A percentile compares a stretch with the other conserved stretches of the same genome.
Conservation (phyloP, 2,113 vertebrate species). For the Eubucco bourcierii region DNA sequence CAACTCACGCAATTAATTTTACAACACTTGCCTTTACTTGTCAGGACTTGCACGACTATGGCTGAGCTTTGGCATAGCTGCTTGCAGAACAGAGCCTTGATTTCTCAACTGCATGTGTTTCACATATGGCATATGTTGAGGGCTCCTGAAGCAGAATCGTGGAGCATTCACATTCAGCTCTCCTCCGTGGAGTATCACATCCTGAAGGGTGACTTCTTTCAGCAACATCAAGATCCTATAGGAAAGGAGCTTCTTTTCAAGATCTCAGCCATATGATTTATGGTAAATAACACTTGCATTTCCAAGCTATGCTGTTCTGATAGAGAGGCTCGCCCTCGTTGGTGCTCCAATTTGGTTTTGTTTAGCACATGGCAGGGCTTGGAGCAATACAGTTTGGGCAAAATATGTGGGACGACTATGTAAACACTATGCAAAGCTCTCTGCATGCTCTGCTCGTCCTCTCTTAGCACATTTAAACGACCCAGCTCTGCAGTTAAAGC, state of each 20-base stretch:
- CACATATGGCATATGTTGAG: not conserved
- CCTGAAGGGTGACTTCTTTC: not conserved
- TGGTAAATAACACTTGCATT: slow-evolving; percentile 23
- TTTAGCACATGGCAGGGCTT: not conserved
- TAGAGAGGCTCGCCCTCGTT: not conserved
- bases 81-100: not conserved
- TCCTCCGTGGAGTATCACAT: not conserved
- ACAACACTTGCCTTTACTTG: not conserved
- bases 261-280: not conserved
- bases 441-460: not conserved
- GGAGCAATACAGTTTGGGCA: not conserved
- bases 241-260: not conserved
- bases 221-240: not conserved
- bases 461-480: not conserved
- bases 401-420: slow-evolving; percentile 1
- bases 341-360: slow-evolving; percentile 14
- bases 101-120: not conserved
- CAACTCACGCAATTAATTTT: not conserved
- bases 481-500: not conserved
- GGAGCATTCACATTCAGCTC: not conserved
- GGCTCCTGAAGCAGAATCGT: not conserved
- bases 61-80: not conserved
- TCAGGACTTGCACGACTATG: not conserved
- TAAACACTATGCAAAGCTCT: slow-evolving; percentile 21
- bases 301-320: not conserved